These are phyloP conservation scores for Gymnothorax reevesii DNA, from an alignment of 2,797 vertebrate species.

Conservation along the genomic window DNA sequence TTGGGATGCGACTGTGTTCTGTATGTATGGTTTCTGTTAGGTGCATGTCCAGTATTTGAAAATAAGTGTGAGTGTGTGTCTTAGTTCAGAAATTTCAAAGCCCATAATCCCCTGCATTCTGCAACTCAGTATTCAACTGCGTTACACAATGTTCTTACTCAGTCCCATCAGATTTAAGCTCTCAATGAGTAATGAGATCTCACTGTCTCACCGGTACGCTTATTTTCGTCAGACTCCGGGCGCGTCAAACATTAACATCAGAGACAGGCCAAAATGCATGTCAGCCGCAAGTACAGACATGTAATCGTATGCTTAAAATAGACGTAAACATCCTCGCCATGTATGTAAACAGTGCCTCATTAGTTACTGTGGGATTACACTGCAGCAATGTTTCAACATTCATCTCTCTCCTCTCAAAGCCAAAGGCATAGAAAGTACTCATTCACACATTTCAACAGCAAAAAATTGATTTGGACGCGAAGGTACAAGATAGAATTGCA, in stretches of 20 bases:
- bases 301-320: background rate
- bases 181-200: background rate
- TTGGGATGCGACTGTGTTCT: background rate
- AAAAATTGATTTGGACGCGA: background rate
- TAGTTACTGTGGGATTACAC: background rate
- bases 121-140: background rate
- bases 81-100: background rate
- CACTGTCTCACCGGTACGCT: background rate
- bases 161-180: background rate
- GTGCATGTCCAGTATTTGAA: background rate
- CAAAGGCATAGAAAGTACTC: background rate
- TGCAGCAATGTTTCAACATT: too few relatives aligned
- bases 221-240: background rate
- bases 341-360: background rate
- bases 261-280: background rate
- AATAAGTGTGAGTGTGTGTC: background rate
- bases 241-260: background rate
- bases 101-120: background rate
- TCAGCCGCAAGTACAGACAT: background rate
- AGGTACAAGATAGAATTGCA: background rate
- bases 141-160: background rate
- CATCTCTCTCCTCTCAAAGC: too few relatives aligned
- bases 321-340: background rate
- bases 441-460: background rate
- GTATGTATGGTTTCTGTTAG: background rate